Evolutionary conservation across 2,113 vertebrate species (phyloP).

Genomic region (Spilogale gracilis): DNA sequence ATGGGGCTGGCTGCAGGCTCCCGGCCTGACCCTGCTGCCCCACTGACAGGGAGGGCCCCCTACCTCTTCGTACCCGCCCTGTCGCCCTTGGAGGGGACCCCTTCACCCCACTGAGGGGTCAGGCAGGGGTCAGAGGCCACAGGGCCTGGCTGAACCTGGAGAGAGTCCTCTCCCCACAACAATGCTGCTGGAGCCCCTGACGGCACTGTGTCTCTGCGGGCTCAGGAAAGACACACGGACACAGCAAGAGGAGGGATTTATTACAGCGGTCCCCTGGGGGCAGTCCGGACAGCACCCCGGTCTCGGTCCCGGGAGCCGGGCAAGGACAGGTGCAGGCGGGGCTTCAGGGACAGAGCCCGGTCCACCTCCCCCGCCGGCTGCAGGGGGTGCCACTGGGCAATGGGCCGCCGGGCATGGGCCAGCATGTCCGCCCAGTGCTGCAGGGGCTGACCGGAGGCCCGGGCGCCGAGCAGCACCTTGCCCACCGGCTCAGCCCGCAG

Average conservation of each 20-base stretch:
- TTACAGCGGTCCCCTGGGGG: background rate
- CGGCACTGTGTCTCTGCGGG: fast-evolving
- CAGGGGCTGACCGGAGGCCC: slow-evolving; percentile 93
- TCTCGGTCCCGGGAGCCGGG: background rate
- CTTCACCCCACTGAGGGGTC: background rate
- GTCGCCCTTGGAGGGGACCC: background rate
- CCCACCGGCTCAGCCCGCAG: slow-evolving; percentile 91
- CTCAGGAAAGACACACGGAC: fast-evolving
- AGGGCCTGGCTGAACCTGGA: background rate
- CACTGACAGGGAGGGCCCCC: background rate
- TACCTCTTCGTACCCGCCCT: fast-evolving
- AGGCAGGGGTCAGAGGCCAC: background rate
- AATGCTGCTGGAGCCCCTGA: background rate
- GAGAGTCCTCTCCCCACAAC: fast-evolving
- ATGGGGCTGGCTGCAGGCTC: fast-evolving
- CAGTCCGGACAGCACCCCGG: fast-evolving
- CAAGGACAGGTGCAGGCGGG: slow-evolving; percentile 86
- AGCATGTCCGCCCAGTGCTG: slow-evolving; percentile 96
- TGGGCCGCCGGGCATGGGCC: slow-evolving; percentile 91
- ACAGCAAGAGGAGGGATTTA: background rate
- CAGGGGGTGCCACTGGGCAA: slow-evolving; percentile 95
- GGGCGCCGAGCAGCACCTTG: slow-evolving; percentile 92
- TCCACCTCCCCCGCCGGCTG: slow-evolving; percentile 90
- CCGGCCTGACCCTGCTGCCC: background rate
- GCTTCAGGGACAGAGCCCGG: slow-evolving; percentile 87